Base-by-base conservation (phyloP, 92 coral and sea anemone genomes). In the Porites cylindrica region DNA sequence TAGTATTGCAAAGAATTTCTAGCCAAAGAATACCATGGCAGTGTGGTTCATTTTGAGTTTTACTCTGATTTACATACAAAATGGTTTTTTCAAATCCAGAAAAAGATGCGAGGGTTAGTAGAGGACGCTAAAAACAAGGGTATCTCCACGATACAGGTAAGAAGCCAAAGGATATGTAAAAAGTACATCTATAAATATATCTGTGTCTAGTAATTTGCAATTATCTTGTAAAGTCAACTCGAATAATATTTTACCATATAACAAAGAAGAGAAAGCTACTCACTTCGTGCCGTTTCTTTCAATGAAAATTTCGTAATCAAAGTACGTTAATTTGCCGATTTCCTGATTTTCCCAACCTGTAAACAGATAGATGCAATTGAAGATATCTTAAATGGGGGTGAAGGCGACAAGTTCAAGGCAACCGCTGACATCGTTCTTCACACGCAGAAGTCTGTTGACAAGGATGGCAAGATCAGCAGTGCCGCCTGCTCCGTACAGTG, bases 381-480 rank as follows among this genome's bases (percentile, higher is more conserved):
- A 59, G 92, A 84, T 61, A 87, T 92, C 50, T 85, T 94, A 43
- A 92, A 82, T 72, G 93, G 97, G 10, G 97, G 97, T 6, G 87
- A 85, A 10, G 97, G 97, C 13, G 89, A 92, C 78, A 94, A 92
- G 79, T 92, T 94, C 63, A 94, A 94, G 51, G 97, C 97, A 19
- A 91, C 93, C 52, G 91, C 98, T 11, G 80, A 82, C 20, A 86
- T 93, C 26, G 87, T 94, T n/a, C 78, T 92, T 24, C 89, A 88
- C 80, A 80, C 94, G 14, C 89, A 87, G 77, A 94, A 90, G 56
- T 91, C 94, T 7, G 85, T 84, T 6, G 66, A 66, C 69, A 47
- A 59, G 51, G 88, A 83, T 24, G 93, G 94, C 59, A 88, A 89
- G 51, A 71, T 89, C 72, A 92, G 85, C 63, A 94, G 98, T 82